phyloP scores from a whole-genome alignment of 1,140 invertebrate species.

The Venustaconcha ellipsiformis region DNA sequence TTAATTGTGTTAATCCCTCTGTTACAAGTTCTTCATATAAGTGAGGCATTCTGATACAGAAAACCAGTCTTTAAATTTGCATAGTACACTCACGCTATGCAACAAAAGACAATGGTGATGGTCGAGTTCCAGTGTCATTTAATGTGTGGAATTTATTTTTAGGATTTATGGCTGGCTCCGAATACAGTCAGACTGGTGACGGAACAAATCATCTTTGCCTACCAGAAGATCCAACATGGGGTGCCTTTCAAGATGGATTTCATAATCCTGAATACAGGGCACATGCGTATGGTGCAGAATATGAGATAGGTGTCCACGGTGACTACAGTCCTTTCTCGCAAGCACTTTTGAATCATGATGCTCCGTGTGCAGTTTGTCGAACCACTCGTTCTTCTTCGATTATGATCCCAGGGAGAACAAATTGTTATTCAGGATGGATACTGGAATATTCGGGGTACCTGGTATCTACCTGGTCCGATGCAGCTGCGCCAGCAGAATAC shows the following conservation, averaged over 20 bases:
- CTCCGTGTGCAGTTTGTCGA: conserved; percentile 36
- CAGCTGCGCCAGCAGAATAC: conserved; percentile 24
- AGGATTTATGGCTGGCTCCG: conserved; percentile 18
- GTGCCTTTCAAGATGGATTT: background rate
- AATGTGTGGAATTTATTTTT: background rate
- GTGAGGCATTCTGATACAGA: too few species aligned
- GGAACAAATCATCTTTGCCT: conserved; percentile 34
- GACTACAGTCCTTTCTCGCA: conserved; percentile 1
- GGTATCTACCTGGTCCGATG: conserved; percentile 15
- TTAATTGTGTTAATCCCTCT: too few species aligned
- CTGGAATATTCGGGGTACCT: conserved; percentile 41
- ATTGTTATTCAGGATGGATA: conserved; percentile 33
- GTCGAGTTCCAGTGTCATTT: too few species aligned
- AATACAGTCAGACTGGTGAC: background rate
- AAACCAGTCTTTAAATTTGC: too few species aligned
- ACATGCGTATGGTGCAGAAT: conserved; percentile 22
- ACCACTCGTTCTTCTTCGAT: conserved; percentile 12
- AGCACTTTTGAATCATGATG: conserved; percentile 7
- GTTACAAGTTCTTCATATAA: too few species aligned
- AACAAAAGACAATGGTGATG: too few species aligned
- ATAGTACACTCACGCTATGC: too few species aligned
- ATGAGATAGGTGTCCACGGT: background rate
- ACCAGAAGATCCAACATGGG: conserved; percentile 23
- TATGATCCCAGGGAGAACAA: conserved; percentile 36
- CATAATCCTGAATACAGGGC: conserved; percentile 10